These are phyloP conservation scores for Drosophila ficusphila DNA, from an alignment of 1,140 invertebrate genomes.

Conservation along the genomic window DNA sequence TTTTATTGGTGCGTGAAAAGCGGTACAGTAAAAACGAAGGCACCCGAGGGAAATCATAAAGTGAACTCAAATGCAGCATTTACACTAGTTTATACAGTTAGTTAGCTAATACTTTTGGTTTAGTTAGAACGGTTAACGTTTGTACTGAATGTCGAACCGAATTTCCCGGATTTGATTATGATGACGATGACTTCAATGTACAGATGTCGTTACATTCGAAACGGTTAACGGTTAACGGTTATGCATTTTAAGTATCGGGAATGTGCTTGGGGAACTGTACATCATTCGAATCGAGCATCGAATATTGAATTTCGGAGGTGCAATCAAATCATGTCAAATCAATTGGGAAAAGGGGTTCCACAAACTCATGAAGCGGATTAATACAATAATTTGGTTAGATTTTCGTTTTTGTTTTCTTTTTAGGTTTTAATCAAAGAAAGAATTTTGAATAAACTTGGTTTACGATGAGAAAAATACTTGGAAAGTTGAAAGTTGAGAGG, in stretches of 20 bases:
- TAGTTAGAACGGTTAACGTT: slow-evolving; percentile 47
- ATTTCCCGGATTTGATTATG: slow-evolving; percentile 54
- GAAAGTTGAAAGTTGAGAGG: slow-evolving; percentile 83
- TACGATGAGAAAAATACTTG: slow-evolving; percentile 84
- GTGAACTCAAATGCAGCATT: slow-evolving; percentile 63
- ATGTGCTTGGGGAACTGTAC: slow-evolving; percentile 45
- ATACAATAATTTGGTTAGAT: slow-evolving; percentile 52
- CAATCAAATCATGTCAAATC: slow-evolving; percentile 45
- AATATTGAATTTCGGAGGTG: slow-evolving; percentile 28
- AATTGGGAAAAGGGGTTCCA: slow-evolving; percentile 53
- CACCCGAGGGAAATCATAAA: slow-evolving; percentile 38
- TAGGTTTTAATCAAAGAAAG: slow-evolving; percentile 61
- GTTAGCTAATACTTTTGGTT: slow-evolving; percentile 67
- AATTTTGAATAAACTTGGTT: slow-evolving; percentile 73
- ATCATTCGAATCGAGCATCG: slow-evolving; percentile 28
- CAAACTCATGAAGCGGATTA: slow-evolving; percentile 66
- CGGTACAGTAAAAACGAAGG: slow-evolving; percentile 48
- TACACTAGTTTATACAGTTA: slow-evolving; percentile 71
- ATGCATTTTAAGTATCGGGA: slow-evolving; percentile 19
- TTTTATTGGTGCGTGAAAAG: slow-evolving; percentile 62
- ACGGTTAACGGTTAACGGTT: slow-evolving; percentile 16
- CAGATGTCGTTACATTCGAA: slow-evolving; percentile 25
- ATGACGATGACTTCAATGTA: slow-evolving; percentile 50
- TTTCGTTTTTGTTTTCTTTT: slow-evolving; percentile 36
- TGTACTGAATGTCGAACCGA: slow-evolving; percentile 55